Evolutionary conservation across 2,888 invertebrate species (phyloP), one percentile per base, ranked within the genome.

Genomic region (Limenitis camilla): DNA sequence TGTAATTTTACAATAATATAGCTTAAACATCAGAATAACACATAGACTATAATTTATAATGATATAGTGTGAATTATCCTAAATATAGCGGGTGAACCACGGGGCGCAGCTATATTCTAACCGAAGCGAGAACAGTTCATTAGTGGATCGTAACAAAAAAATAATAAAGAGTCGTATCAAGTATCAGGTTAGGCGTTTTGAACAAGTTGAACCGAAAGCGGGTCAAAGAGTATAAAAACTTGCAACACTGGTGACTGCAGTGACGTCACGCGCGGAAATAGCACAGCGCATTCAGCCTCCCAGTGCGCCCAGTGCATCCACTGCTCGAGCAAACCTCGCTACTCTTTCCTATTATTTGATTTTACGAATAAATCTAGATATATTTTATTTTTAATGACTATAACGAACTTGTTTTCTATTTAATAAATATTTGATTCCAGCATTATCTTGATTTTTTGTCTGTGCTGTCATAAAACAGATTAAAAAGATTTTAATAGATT

Each of bases 211-310:
- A 55, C 46, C 42, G 52, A 52, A 58, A 52, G 48, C 49, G 58
- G 60, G 60, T 60, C 60, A 60, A 53, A 56, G 60, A 48, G 55
- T 55, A 51, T 47, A 56, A 55, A 55, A 51, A 50, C 51, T 51
- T 53, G 59, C 59, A 55, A 44, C 58, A 53, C 54, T 61, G 59
- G 59, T 57, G 50, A 53, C 54, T 61, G 59, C 61, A 59, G 50
- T 61, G 61, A 61, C 61, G 61, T 61, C 59, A 61, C 53, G 45
- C 49, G 49, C 60, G 54, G 60, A 61, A 58, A 53, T 57, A 53
- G 55, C 52, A 52, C 52, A 54, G 48, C 49, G 59, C 60, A 55
- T 51, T 55, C 56, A 56, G 48, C 52, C 49, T 50, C 39, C 41
- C 41, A 27, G 38, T 47, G 48, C 40, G 49, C 38, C 41, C 28